phyloP scores from a whole-genome alignment of 2,113 vertebrate species.

The Setophaga kirtlandii region DNA sequence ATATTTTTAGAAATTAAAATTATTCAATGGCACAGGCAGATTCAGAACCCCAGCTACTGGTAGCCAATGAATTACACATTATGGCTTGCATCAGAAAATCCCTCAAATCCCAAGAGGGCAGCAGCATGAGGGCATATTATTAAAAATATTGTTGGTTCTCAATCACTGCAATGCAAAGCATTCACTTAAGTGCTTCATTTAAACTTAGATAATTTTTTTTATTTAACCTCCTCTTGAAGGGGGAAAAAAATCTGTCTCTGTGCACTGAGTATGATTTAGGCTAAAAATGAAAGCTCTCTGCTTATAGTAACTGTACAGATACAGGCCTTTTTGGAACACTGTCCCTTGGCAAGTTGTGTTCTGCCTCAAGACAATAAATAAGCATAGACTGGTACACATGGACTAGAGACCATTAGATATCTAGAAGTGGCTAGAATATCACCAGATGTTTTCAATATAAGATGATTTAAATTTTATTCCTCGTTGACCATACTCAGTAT shows the following conservation, averaged over 20 bases:
- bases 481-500: not conserved
- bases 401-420: not conserved
- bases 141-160: not conserved
- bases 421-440: not conserved
- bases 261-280: not conserved
- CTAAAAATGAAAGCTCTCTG: not conserved
- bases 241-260: not conserved
- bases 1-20: not conserved
- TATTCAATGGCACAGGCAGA: not conserved
- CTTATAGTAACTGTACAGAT: not conserved
- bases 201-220: not conserved
- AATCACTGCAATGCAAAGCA: not conserved
- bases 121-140: not conserved
- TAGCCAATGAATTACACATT: constrained; percentile 9
- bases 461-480: not conserved
- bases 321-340: not conserved
- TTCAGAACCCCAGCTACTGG: not conserved
- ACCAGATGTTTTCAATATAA: not conserved
- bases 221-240: not conserved
- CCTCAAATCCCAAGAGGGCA: not conserved
- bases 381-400: not conserved
- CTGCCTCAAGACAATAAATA: not conserved
- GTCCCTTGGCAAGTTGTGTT: not conserved
- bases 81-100: not conserved
- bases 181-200: not conserved